Evolutionary conservation across 2,888 invertebrate species (phyloP).

Genomic region (Drosophila stalkeri): DNA sequence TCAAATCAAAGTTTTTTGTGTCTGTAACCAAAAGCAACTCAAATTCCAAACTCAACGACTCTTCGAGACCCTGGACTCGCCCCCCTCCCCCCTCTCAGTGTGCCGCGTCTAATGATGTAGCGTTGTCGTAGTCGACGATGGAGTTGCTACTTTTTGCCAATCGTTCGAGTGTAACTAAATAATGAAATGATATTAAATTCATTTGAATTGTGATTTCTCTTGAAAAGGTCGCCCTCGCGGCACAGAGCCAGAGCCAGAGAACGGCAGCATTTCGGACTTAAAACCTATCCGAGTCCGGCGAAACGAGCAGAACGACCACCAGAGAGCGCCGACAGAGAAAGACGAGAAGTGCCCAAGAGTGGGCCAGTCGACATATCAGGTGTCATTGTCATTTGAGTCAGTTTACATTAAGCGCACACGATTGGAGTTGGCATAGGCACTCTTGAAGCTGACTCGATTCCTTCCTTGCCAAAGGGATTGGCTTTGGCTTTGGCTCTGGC

Average conservation of each 20-base stretch:
- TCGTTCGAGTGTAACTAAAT: slow-evolving; percentile 83
- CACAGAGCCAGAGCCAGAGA: slow-evolving; percentile 19
- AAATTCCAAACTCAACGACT: slow-evolving; percentile 54
- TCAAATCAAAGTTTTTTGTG: slow-evolving; percentile 58
- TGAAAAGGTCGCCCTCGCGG: slow-evolving; percentile 65
- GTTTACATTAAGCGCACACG: slow-evolving; percentile 79
- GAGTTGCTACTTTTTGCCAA: slow-evolving; percentile 75
- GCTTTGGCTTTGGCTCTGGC: not conserved
- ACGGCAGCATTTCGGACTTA: slow-evolving; percentile 54
- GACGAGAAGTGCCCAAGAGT: slow-evolving; percentile 18
- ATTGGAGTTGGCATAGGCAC: slow-evolving; percentile 77
- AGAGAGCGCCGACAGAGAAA: slow-evolving; percentile 52
- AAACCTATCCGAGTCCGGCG: slow-evolving; percentile 56
- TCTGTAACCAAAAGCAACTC: slow-evolving; percentile 72
- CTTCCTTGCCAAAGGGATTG: slow-evolving; percentile 17
- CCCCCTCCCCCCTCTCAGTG: not conserved
- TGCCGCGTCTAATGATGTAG: slow-evolving; percentile 28
- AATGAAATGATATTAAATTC: slow-evolving; percentile 85
- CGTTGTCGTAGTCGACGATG: slow-evolving; percentile 27
- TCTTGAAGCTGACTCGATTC: not conserved
- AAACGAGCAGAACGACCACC: slow-evolving; percentile 68
- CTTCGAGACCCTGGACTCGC: not conserved
- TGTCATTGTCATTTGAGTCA: slow-evolving; percentile 84
- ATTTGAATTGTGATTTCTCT: slow-evolving; percentile 84
- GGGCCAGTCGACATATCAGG: slow-evolving; percentile 79